Conservation (phyloP, 2,797 vertebrate species). For the Sphenodon punctatus region DNA sequence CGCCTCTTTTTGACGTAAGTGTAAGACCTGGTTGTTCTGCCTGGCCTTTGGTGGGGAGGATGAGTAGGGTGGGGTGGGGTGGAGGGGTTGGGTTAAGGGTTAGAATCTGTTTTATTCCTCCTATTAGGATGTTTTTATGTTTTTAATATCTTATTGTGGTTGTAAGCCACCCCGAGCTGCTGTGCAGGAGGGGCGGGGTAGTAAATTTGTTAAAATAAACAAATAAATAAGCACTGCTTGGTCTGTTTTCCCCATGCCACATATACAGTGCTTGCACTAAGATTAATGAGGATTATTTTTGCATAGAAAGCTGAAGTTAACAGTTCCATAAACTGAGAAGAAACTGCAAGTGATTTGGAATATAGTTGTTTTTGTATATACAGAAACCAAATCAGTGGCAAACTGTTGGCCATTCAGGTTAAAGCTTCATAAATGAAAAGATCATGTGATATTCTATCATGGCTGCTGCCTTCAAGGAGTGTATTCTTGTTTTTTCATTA, state of each 20-base stretch:
- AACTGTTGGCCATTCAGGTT: background rate
- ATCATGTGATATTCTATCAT: fast-evolving
- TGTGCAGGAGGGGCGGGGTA: too few species aligned
- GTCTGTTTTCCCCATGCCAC: background rate
- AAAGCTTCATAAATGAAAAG: background rate
- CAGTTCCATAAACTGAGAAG: background rate
- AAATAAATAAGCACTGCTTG: too few species aligned
- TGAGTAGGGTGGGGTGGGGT: too few species aligned
- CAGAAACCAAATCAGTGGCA: background rate
- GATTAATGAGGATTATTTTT: background rate
- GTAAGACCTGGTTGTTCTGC: too few species aligned
- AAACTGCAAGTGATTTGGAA: background rate
- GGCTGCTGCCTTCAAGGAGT: background rate
- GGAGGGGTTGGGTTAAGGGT: too few species aligned
- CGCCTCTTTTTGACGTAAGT: too few species aligned
- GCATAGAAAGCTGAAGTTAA: background rate
- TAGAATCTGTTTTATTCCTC: too few species aligned
- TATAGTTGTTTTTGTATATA: background rate
- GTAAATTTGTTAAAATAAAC: too few species aligned
- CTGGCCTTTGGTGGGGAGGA: too few species aligned
- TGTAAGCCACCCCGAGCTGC: too few species aligned
- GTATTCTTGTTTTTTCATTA: background rate
- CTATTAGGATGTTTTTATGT: too few species aligned
- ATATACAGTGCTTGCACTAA: background rate
- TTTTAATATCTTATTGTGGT: background rate